Conservation (phyloP, 2,797 vertebrate species). For the Myripristis jacobus region DNA sequence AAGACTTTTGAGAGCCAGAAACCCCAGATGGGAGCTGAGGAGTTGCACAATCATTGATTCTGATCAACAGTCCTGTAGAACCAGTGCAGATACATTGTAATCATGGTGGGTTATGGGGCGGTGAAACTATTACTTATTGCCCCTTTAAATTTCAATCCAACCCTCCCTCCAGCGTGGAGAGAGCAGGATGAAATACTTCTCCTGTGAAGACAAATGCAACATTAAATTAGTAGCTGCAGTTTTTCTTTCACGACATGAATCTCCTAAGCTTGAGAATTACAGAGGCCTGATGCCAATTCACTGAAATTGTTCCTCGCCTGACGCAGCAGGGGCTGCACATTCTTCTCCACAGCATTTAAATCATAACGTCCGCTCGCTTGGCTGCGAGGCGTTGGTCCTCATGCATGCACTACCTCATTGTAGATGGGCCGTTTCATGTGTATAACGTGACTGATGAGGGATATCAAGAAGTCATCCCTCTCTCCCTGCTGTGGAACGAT, state of each 20-base stretch:
- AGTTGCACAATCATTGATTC: no score
- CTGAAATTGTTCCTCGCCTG: not conserved
- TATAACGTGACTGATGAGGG: conserved; percentile 34
- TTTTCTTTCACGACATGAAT: not conserved
- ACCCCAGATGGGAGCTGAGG: no score
- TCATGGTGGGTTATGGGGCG: not conserved
- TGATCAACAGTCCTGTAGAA: no score
- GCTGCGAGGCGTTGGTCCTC: not conserved
- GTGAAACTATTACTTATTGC: not conserved
- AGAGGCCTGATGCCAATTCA: conserved; percentile 7
- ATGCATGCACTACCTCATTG: conserved; percentile 5
- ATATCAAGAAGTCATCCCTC: not conserved
- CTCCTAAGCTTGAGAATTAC: not conserved
- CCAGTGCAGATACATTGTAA: no score
- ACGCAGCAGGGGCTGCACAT: not conserved
- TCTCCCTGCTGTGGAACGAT: not conserved
- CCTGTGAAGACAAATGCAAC: not conserved
- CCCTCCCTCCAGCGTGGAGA: not conserved
- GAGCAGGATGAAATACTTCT: not conserved
- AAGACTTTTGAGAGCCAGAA: no score
- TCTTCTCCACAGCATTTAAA: not conserved
- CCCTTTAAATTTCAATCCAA: not conserved
- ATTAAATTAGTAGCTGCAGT: conserved; percentile 11
- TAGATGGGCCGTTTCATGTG: conserved; percentile 12
- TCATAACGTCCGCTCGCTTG: not conserved